Conservation (phyloP, 2,113 vertebrate genomes). For the Platysteira castanea region DNA sequence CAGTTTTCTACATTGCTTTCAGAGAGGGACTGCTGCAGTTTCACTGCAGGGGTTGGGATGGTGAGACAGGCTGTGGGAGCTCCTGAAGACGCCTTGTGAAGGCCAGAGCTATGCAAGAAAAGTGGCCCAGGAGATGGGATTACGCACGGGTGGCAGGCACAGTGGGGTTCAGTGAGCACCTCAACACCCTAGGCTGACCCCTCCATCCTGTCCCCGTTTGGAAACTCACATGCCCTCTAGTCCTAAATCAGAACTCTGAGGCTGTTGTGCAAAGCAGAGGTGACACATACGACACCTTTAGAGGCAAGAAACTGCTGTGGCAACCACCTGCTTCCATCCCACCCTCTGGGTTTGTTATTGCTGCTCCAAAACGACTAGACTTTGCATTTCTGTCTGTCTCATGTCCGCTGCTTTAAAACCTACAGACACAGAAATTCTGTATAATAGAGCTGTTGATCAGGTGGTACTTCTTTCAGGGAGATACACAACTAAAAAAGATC, state of each 20-base stretch:
- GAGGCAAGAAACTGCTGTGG: not conserved
- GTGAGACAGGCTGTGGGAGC: not conserved
- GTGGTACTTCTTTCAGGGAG: not conserved
- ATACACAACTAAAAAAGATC: not conserved
- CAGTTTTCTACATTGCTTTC: not conserved
- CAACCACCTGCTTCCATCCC: not conserved
- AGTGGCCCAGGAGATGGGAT: not conserved
- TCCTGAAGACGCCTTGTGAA: not conserved
- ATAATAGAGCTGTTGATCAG: not conserved
- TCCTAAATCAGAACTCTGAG: not conserved
- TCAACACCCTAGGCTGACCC: fast-evolving
- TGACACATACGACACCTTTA: not conserved
- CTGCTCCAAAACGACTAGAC: not conserved
- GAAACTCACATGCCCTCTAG: not conserved
- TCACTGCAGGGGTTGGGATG: not conserved
- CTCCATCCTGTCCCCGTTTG: fast-evolving
- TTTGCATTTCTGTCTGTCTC: not conserved
- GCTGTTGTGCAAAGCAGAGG: not conserved
- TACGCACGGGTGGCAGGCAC: fast-evolving
- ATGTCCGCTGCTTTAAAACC: not conserved
- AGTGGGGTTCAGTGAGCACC: not conserved
- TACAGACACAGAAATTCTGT: not conserved
- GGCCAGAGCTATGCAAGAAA: not conserved
- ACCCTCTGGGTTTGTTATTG: not conserved
- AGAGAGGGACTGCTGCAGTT: not conserved